A percentile compares a stretch with the other conserved stretches of the same genome.
phyloP scores from a whole-genome alignment of 1,140 invertebrate genomes.

The Leptoteleia sp. region DNA sequence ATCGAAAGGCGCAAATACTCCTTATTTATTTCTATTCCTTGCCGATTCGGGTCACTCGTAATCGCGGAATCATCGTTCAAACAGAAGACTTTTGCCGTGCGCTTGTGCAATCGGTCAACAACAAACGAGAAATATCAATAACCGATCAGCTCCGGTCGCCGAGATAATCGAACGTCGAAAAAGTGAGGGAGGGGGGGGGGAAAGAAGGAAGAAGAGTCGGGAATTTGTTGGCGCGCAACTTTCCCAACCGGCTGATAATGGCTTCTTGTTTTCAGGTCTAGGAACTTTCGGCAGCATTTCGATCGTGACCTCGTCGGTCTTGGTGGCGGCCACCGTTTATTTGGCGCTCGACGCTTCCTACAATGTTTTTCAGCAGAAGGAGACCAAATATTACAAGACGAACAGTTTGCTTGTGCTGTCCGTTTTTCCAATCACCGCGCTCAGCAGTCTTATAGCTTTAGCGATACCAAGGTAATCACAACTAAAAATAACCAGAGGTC shows the following conservation, averaged over 20 bases:
- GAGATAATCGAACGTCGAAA: too few species aligned
- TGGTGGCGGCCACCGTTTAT: constrained; percentile 68
- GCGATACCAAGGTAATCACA: constrained; percentile 75
- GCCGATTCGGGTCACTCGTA: too few species aligned
- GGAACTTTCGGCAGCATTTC: constrained; percentile 42
- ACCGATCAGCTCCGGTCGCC: too few species aligned
- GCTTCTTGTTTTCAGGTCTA: constrained; percentile 41
- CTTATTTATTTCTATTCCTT: too few species aligned
- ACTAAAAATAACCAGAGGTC: constrained; percentile 28
- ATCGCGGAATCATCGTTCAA: too few species aligned
- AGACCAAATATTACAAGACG: constrained; percentile 72
- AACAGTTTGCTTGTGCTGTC: constrained; percentile 72
- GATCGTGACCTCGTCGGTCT: constrained; percentile 23
- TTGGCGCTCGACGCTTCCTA: constrained; percentile 71
- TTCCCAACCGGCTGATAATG: constrained; percentile 3
- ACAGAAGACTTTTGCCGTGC: too few species aligned
- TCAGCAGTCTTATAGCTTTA: constrained; percentile 75
- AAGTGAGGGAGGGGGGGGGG: too few species aligned
- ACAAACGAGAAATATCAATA: too few species aligned
- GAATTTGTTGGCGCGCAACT: too few species aligned
- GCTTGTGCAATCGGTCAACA: too few species aligned
- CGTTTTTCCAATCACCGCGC: constrained; percentile 75
- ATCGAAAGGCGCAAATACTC: too few species aligned
- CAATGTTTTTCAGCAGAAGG: constrained; percentile 72
- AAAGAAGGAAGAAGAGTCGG: too few species aligned